A percentile compares a stretch with the other conserved stretches of the same genome.
phyloP scores from a whole-genome alignment of 2,113 vertebrate genomes.

The Saguinus midas region DNA sequence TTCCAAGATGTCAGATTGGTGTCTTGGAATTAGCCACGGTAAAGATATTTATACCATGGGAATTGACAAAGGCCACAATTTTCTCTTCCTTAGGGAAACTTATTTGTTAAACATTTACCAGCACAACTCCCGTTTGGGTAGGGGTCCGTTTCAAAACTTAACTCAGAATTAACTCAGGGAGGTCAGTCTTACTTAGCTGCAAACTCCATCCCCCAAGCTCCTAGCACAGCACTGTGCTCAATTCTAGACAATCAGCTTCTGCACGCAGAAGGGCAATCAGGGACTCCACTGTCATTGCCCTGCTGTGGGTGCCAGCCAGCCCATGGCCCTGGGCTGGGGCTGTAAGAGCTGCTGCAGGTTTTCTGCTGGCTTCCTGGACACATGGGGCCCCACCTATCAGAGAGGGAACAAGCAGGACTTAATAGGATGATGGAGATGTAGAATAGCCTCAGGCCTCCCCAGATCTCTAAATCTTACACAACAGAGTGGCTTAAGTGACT shows the following conservation, averaged over 20 bases:
- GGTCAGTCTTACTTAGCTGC: neutral
- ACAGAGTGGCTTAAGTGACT: neutral
- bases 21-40: neutral
- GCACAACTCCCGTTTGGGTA: neutral
- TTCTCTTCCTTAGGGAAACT: neutral
- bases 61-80: neutral
- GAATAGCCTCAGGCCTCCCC: neutral
- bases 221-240: neutral
- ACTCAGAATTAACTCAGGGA: neutral
- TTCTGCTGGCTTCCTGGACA: neutral
- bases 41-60: neutral
- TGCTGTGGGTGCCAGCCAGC: neutral
- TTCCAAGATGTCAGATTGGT: neutral
- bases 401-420: neutral
- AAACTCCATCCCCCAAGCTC: neutral
- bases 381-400: neutral
- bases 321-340: rapidly evolving
- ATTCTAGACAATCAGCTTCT: neutral
- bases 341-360: neutral
- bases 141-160: neutral
- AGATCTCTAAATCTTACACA: neutral
- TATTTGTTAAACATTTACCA: neutral
- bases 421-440: neutral
- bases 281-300: neutral
- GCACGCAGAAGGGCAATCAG: neutral